These are phyloP conservation scores for Triplophysa tibetana DNA, from an alignment of 2,113 vertebrate species.

Conservation along the genomic window DNA sequence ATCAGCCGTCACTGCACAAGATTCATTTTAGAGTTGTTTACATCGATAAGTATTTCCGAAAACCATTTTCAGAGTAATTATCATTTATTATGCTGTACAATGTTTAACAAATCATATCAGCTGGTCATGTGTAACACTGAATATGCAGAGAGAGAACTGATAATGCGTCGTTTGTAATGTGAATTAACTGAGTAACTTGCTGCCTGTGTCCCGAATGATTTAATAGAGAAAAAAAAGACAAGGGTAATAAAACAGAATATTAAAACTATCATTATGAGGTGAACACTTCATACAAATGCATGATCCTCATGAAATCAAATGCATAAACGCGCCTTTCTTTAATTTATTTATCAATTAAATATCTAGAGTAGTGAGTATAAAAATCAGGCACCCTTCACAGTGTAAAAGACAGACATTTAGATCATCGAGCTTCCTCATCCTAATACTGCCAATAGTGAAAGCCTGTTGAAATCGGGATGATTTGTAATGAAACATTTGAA, in stretches of 20 bases:
- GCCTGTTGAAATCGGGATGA: slow-evolving; percentile 40
- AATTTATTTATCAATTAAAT: neutral
- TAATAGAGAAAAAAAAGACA: neutral
- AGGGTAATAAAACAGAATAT: slow-evolving; percentile 9
- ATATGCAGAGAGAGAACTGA: slow-evolving; percentile 17
- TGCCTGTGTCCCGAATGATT: slow-evolving; percentile 9
- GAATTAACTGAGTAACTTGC: neutral
- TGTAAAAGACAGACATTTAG: slow-evolving; percentile 6
- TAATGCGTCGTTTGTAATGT: slow-evolving; percentile 16
- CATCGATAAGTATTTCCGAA: slow-evolving; percentile 16
- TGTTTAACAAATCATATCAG: slow-evolving; percentile 41
- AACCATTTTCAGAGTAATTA: slow-evolving; percentile 26
- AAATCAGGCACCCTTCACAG: neutral
- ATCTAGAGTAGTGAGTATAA: neutral
- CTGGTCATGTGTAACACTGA: slow-evolving; percentile 35
- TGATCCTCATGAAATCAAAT: neutral
- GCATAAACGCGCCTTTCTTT: too few species aligned
- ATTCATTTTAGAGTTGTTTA: neutral
- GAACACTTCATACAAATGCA: neutral
- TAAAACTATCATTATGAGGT: neutral
- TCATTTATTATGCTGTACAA: slow-evolving; percentile 37
- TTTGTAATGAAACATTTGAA: slow-evolving; percentile 50
- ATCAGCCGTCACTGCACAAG: neutral
- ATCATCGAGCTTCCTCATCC: slow-evolving; percentile 21
- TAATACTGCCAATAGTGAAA: slow-evolving; percentile 30